phyloP scores from a whole-genome alignment of 2,888 invertebrate genomes.

The Amphipoea lucens region DNA sequence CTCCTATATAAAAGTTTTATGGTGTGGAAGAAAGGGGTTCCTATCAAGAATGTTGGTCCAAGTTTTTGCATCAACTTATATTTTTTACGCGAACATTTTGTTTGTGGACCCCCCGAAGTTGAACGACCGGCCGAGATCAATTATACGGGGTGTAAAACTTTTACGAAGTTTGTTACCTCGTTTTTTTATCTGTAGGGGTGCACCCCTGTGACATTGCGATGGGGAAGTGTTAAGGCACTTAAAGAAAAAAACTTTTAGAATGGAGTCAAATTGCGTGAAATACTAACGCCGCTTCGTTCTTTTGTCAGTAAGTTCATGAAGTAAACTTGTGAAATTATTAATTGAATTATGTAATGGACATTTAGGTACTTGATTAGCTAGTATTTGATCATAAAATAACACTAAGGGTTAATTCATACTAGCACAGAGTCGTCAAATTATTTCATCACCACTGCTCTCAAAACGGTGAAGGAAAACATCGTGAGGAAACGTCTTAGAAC shows the following conservation, averaged over 20 bases:
- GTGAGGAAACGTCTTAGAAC: background rate
- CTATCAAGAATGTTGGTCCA: conserved; percentile 84
- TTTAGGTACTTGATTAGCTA: background rate
- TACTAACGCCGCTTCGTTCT: too few species aligned
- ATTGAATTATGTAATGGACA: background rate
- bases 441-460: background rate
- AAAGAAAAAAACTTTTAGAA: conserved; percentile 28
- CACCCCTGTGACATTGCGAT: conserved; percentile 45
- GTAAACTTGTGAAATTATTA: background rate
- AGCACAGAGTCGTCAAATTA: background rate
- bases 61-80: conserved; percentile 82
- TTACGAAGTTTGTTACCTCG: conserved; percentile 49
- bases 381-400: background rate
- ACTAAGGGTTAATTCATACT: background rate
- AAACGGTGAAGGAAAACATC: background rate
- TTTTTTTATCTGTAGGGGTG: conserved; percentile 42
- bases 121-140: conserved; percentile 58
- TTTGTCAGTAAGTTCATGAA: background rate
- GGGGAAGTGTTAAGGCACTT: conserved; percentile 37
- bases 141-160: conserved; percentile 59
- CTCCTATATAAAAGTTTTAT: conserved; percentile 87
- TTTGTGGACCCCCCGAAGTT: conserved; percentile 51
- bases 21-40: conserved; percentile 86
- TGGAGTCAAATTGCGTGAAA: conserved; percentile 29
- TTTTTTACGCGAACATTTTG: conserved; percentile 72